Percentiles rank a stretch among this genome's conserved stretches.
Conservation (phyloP, 2,797 vertebrate genomes). For the Argentina silus region DNA sequence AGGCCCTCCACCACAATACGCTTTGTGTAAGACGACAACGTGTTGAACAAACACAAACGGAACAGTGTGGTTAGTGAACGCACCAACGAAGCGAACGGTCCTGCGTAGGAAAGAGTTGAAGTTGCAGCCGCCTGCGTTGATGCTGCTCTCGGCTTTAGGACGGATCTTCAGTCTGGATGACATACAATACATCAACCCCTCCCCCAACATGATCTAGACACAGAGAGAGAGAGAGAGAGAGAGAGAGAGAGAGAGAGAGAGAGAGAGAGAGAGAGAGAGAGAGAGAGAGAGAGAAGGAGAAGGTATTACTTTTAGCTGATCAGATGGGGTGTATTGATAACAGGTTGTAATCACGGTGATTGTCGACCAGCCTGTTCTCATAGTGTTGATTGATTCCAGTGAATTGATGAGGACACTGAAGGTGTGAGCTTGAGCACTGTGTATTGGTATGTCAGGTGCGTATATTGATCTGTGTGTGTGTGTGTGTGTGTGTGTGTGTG, state of each 20-base stretch:
- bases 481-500: conserved; percentile 2
- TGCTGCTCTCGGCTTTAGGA: conserved; percentile 83
- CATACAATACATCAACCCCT: conserved; percentile 89
- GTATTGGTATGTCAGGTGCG: conserved; percentile 49
- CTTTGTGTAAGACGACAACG: no score
- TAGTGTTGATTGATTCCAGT: conserved; percentile 58
- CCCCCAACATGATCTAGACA: conserved; percentile 93
- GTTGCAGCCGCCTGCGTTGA: conserved; percentile 92
- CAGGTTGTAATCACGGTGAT: conserved; percentile 56
- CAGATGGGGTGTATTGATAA: background rate
- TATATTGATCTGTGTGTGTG: conserved; percentile 45
- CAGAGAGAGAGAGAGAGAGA: conserved; percentile 6
- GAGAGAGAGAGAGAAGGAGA: background rate
- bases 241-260: background rate
- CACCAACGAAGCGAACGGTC: conserved; percentile 94
- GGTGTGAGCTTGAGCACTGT: conserved; percentile 21
- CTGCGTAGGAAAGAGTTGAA: conserved; percentile 96
- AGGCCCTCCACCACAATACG: no score
- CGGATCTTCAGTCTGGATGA: conserved; percentile 87
- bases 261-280: background rate
- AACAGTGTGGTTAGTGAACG: background rate
- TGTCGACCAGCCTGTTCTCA: conserved; percentile 57
- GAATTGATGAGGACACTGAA: background rate
- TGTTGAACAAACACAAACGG: no score
- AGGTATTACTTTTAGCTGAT: background rate